A percentile compares a stretch with the other conserved stretches of the same genome.
These are phyloP conservation scores for Neomorphus geoffroyi DNA, from an alignment of 2,797 vertebrate genomes.

Conservation along the genomic window DNA sequence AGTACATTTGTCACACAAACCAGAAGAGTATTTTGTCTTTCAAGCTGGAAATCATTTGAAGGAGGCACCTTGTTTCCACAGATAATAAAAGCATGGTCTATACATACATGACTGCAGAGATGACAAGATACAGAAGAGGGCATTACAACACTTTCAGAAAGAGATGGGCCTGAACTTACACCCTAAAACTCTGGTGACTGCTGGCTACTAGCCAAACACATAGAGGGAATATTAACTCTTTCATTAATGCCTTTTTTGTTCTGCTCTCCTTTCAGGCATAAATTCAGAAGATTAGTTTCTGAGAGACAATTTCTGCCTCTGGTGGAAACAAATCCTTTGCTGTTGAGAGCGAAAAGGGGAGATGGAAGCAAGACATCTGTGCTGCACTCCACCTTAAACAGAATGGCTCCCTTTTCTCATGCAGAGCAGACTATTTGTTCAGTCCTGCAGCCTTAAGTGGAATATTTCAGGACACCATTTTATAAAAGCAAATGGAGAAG, in stretches of 20 bases:
- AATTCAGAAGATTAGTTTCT: background rate
- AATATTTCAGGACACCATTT: background rate
- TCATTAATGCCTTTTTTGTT: background rate
- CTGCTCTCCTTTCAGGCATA: background rate
- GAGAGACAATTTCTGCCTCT: background rate
- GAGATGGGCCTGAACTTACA: background rate
- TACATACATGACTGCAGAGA: background rate
- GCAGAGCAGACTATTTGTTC: background rate
- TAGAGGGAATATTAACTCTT: background rate
- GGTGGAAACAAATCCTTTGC: background rate
- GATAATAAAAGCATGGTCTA: background rate
- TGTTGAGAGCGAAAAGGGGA: background rate
- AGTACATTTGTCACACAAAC: background rate
- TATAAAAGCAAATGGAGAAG: background rate
- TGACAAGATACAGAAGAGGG: background rate
- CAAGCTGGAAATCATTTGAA: background rate
- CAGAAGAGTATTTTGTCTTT: background rate
- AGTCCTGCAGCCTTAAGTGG: background rate
- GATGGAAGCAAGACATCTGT: background rate
- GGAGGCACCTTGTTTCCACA: background rate
- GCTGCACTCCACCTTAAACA: background rate
- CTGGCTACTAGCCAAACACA: background rate
- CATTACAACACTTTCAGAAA: background rate
- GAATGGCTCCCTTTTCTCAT: background rate
- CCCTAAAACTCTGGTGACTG: background rate